Evolutionary conservation across 2,113 vertebrate genomes (phyloP).

Genomic region (Platysternon megacephalum): DNA sequence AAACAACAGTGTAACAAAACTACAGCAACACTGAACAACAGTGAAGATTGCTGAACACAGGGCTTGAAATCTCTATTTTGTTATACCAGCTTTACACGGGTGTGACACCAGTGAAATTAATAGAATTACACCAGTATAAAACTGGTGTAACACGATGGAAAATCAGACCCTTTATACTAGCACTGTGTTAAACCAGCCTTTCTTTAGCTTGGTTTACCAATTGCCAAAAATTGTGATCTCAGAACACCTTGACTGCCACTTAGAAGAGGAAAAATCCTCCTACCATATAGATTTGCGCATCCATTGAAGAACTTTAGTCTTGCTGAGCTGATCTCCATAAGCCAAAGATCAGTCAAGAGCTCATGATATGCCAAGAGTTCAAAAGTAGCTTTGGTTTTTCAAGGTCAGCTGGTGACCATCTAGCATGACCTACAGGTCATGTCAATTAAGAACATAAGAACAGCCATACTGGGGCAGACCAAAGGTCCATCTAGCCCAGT

Average conservation of each 20-base stretch:
- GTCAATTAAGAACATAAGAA: neutral
- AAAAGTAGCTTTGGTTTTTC: slow-evolving; percentile 40
- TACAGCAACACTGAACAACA: neutral
- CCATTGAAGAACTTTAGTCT: neutral
- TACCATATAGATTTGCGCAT: neutral
- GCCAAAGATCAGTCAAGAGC: slow-evolving; percentile 33
- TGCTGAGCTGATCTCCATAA: neutral
- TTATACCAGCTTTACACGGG: neutral
- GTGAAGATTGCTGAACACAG: neutral
- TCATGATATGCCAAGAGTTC: neutral
- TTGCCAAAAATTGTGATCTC: neutral
- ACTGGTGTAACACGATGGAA: neutral
- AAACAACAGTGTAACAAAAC: neutral
- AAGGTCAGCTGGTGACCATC: neutral
- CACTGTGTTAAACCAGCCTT: neutral
- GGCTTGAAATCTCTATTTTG: neutral
- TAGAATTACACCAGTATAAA: neutral
- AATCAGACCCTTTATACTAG: fast-evolving
- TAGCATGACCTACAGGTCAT: neutral
- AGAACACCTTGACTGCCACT: neutral
- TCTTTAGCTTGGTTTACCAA: neutral
- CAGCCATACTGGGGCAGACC: too few species aligned
- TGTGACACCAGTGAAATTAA: neutral
- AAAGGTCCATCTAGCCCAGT: too few species aligned
- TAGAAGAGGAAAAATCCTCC: neutral